A percentile compares a stretch with the other conserved stretches of the same genome.
Evolutionary conservation across 2,113 vertebrate genomes (phyloP).

Genomic region (Ophiodon elongatus): DNA sequence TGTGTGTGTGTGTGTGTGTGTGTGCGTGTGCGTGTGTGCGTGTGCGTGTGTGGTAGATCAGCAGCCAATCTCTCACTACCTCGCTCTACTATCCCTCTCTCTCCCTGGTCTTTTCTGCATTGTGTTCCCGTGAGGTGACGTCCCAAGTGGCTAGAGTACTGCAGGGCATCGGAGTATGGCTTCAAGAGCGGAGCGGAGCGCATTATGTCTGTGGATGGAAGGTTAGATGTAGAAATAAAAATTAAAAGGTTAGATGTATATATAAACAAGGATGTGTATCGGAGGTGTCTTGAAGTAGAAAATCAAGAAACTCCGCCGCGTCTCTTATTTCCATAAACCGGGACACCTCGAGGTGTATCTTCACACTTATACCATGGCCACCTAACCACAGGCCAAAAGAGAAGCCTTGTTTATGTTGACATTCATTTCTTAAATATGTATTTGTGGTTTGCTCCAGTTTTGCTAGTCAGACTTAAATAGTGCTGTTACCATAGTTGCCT

Average conservation of each 20-base stretch:
- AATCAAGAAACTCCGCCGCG: not conserved
- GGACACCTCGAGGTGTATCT: conserved; percentile 1
- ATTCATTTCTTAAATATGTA: not conserved
- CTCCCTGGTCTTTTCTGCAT: conserved; percentile 70
- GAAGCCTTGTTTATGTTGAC: not conserved
- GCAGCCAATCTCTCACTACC: conserved; percentile 48
- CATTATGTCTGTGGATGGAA: conserved; percentile 80
- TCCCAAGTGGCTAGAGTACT: conserved; percentile 55
- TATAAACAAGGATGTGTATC: not conserved
- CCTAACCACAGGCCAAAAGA: not conserved
- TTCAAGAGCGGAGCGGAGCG: conserved; percentile 80
- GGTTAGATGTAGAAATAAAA: conserved; percentile 23
- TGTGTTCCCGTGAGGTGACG: conserved; percentile 72
- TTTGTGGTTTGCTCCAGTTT: not conserved
- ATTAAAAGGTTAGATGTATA: too few relatives aligned
- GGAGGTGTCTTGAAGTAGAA: not conserved
- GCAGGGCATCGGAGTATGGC: conserved; percentile 75
- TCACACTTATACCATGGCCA: conserved; percentile 41
- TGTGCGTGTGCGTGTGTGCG: conserved; percentile 24
- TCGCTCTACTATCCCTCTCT: conserved; percentile 35
- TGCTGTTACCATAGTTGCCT: not conserved
- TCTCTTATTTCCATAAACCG: not conserved
- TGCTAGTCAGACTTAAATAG: not conserved
- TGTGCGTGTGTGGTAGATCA: conserved; percentile 41
- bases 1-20: conserved; percentile 25